These are phyloP conservation scores for Anableps anableps DNA, from an alignment of 2,797 vertebrate genomes.

Conservation along the genomic window DNA sequence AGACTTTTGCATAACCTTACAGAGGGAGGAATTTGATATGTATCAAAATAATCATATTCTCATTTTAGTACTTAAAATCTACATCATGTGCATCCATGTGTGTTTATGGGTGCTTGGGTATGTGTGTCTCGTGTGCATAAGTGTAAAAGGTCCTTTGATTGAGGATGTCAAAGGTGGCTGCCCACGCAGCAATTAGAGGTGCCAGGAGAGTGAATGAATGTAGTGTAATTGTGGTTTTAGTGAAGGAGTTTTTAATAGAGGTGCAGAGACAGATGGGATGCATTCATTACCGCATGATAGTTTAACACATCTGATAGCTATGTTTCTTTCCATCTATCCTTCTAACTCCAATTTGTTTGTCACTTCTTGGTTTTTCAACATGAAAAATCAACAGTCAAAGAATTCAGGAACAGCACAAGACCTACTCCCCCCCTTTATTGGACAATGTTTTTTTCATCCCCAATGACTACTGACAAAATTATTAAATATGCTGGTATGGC, in stretches of 20 bases:
- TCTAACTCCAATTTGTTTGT: conserved; percentile 48
- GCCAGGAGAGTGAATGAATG: conserved; percentile 46
- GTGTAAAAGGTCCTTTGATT: conserved; percentile 71
- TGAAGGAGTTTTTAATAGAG: conserved; percentile 71
- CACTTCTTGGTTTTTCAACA: not conserved
- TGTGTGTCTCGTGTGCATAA: conserved; percentile 4
- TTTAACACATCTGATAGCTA: conserved; percentile 66
- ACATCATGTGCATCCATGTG: conserved; percentile 1
- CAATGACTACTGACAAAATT: conserved; percentile 6
- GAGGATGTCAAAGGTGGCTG: conserved; percentile 70
- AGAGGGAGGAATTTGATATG: conserved; percentile 19
- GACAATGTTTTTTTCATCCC: conserved; percentile 23
- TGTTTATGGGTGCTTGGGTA: not conserved
- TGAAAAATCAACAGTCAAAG: conserved; percentile 32
- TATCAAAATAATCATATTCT: conserved; percentile 31
- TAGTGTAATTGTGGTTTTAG: conserved; percentile 56
- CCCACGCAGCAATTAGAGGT: conserved; percentile 75
- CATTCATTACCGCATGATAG: conserved; percentile 67
- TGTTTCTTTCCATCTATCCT: conserved; percentile 31
- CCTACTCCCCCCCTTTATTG: not conserved
- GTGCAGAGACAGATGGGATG: conserved; percentile 69
- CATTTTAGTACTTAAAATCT: conserved; percentile 17
- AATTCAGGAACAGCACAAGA: conserved; percentile 29
- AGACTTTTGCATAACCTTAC: conserved; percentile 24
- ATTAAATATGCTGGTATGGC: conserved; percentile 31